Base-by-base conservation (phyloP, 92 coral and sea anemone species). In the Zoanthus solanderi region DNA sequence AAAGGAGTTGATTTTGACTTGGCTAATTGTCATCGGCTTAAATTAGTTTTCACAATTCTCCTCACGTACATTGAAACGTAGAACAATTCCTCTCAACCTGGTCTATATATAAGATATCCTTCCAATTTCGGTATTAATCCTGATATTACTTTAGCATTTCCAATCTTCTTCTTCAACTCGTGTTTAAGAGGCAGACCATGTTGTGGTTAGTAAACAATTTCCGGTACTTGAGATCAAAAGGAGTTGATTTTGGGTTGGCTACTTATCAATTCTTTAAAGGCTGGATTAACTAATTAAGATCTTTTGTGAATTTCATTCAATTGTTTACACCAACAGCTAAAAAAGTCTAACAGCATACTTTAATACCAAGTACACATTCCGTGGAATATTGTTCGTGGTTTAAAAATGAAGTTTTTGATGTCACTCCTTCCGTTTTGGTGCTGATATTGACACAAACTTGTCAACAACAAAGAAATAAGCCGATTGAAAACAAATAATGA, bases 1-100 rank as follows among this genome's bases (percentile, higher is more conserved):
- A 30, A 69, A 69, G 5, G 67, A 60, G 29, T 63, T 30, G 10
- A 30, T 31, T 30, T 69, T 34, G 75, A 11, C 1, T 13, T 30
- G 45, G 46, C 75, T n/a, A 9, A 6, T 63, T 63, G 75, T 29
- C 74, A 81, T 81, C 85, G 75, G 85, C 44, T 81, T 30, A n/a
- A n/a, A 3, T 16, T 69, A 45, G 23, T 63, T 45, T 45, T 47
- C 17, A 67, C 42, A 37, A 37, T 80, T 65, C 58, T 47, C n/a
- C 72, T 63, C 85, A 81, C 85, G 85, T 67, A 50, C 10, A 1
- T 11, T 18, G 65, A 54, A 53, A 77, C 23, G 28, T 13, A 14
- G 23, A 12, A 15, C 11, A 30, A 31, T 14, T 10, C 8, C 2
- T 75, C 7, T 31, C 23, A 30, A 53, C 14, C 47, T 0, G 14